These are phyloP conservation scores for Gasterosteus aculeatus DNA, from an alignment of 2,113 vertebrate species.

Conservation along the genomic window DNA sequence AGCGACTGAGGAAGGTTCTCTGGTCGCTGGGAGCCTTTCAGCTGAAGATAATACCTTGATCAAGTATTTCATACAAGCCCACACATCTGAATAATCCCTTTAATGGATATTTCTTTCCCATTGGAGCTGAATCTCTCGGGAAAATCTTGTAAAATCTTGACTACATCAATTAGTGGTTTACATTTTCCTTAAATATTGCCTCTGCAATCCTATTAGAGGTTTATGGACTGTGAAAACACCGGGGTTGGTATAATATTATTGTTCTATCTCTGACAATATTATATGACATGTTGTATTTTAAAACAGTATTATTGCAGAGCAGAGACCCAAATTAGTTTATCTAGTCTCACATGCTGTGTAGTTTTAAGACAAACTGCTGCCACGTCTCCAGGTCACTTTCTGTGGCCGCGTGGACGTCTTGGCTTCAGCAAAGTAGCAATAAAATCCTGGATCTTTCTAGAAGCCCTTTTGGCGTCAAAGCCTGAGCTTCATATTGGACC, in stretches of 20 bases:
- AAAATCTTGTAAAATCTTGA: neutral
- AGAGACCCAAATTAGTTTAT: neutral
- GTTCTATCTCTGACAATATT: neutral
- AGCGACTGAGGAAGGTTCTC: neutral
- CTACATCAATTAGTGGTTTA: neutral
- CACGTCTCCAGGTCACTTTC: conserved; percentile 32
- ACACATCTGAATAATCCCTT: neutral
- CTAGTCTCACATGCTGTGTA: neutral
- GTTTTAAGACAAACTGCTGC: neutral
- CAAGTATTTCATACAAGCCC: neutral
- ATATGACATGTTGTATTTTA: neutral
- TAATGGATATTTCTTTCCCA: neutral
- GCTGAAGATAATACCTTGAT: neutral
- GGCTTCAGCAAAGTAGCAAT: conserved; percentile 54
- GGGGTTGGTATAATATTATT: neutral
- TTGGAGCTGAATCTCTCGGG: neutral
- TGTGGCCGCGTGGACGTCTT: conserved; percentile 48
- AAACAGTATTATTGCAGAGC: neutral
- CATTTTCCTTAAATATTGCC: neutral
- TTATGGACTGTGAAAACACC: neutral
- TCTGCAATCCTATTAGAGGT: neutral
- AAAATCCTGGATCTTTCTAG: conserved; percentile 57
- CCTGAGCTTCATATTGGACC: conserved; percentile 12
- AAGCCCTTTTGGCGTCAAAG: conserved; percentile 37
- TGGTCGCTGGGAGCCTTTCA: neutral